Base-by-base conservation (phyloP, 2,888 invertebrate genomes). In the Caenorhabditis doughertyi region DNA sequence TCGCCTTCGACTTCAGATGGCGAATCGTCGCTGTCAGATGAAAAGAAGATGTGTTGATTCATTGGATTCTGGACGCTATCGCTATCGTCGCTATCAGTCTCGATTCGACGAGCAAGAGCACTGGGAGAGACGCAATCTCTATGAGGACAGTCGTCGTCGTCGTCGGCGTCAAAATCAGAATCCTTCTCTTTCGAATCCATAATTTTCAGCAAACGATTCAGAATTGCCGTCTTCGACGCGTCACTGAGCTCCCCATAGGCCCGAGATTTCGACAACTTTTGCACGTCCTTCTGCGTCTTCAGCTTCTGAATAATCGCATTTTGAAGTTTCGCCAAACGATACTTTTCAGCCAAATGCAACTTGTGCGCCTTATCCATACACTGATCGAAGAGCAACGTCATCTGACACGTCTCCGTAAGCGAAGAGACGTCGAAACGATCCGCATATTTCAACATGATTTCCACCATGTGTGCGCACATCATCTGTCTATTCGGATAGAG, bases 171-270 rank as follows among this genome's bases (percentile, higher is more conserved):
- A n/a, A n/a, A n/a, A n/a, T n/a, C 35, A 7, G 44, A 44, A 16
- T 16, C 44, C 11, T 44, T n/a, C 11, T 44, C n/a, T n/a, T 5
- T 25, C 51, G 18, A 18, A 23, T 56, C 56, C 56, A 56, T 56
- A n/a, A 56, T 56, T 21, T 29, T 32, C 11, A 56, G 3, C 29
- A 56, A n/a, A 2, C 56, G 29, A 32, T 29, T 18, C 1, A 56
- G n/a, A 56, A 56, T 7, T 13, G 56, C 16, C 32, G 56, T 32
- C n/a, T 56, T 56, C 32, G 56, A 23, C 7, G 56, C n/a, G 7
- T 56, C 56, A 18, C n/a, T 21, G 3, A 56, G n/a, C 32, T 56
- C n/a, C 11, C 2, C 18, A 32, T 32, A 56, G 32, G 5, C 2
- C 7, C n/a, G 29, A 32, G 18, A n/a, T 32, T 32, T 56, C 32